A percentile compares a stretch with the other conserved stretches of the same genome.
Evolutionary conservation across 30 jellyfish, hydroid and myxozoan species (phyloP).

Genomic region (Pseudorhiza aurosa): DNA sequence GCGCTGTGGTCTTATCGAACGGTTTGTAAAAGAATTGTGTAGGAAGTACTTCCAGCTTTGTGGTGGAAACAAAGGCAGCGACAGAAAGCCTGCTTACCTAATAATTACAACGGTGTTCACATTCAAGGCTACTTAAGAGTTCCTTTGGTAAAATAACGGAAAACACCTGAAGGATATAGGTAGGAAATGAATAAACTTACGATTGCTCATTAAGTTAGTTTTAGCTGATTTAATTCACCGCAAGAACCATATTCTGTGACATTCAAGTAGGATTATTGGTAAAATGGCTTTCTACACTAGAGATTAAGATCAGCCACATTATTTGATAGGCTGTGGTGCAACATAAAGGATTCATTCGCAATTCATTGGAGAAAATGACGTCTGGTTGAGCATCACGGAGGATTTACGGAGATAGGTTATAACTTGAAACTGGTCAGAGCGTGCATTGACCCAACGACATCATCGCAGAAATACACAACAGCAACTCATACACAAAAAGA

Average conservation of each 20-base stretch:
- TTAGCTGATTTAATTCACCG: conserved; percentile 44
- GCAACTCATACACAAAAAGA: no score
- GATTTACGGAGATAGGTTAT: not conserved
- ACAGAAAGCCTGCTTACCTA: no score
- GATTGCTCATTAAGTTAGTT: conserved; percentile 25
- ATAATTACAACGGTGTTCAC: no score
- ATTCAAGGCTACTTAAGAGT: not conserved
- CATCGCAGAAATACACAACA: no score
- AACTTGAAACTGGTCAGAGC: not conserved
- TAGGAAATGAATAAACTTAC: conserved; percentile 20
- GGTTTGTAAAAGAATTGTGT: not conserved
- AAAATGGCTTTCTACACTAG: conserved; percentile 30
- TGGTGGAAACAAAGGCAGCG: conserved; percentile 5
- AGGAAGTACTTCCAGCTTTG: not conserved
- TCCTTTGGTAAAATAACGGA: conserved; percentile 3
- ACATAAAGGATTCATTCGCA: conserved; percentile 30
- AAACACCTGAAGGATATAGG: not conserved
- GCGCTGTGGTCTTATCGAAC: not conserved
- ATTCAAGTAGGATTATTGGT: conserved; percentile 34
- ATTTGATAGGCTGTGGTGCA: conserved; percentile 17
- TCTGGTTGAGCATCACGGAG: conserved; percentile 14
- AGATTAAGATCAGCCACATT: conserved; percentile 45
- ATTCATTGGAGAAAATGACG: conserved; percentile 20
- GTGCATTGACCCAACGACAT: no score
- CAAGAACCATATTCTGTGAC: not conserved